Percentiles rank a stretch among this genome's conserved stretches.
Evolutionary conservation across 2,888 invertebrate genomes (phyloP).

Genomic region (Nycteola revayana): DNA sequence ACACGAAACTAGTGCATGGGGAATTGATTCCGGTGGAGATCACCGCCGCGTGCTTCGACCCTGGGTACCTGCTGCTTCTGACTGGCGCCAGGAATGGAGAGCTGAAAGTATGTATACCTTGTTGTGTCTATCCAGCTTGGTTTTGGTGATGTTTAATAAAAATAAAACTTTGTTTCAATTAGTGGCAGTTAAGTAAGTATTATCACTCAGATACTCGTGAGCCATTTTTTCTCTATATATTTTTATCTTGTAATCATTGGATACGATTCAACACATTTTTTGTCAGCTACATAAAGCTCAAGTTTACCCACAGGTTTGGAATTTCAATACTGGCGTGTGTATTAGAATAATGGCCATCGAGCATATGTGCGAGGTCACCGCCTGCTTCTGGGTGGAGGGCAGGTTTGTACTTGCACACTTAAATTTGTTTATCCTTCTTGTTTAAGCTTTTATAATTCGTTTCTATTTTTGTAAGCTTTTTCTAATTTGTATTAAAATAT

Average conservation of each 20-base stretch:
- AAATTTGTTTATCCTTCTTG: too few species aligned
- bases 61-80: slow-evolving; percentile 86
- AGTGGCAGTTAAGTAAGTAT: not conserved
- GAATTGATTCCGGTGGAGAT: slow-evolving; percentile 86
- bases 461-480: too few species aligned
- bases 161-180: not conserved
- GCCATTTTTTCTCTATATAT: too few species aligned
- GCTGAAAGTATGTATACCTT: slow-evolving; percentile 79
- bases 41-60: slow-evolving; percentile 89
- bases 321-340: slow-evolving; percentile 90
- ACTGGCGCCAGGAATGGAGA: slow-evolving; percentile 91
- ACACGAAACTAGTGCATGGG: slow-evolving; percentile 85
- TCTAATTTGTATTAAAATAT: too few species aligned
- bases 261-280: too few species aligned
- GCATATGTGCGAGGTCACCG: slow-evolving; percentile 81
- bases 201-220: too few species aligned
- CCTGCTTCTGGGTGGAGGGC: slow-evolving; percentile 82
- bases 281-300: too few species aligned
- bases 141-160: too few species aligned
- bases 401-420: too few species aligned
- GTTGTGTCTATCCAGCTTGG: too few species aligned
- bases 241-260: too few species aligned
- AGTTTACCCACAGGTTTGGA: slow-evolving; percentile 93
- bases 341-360: slow-evolving; percentile 85
- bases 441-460: too few species aligned